phyloP scores from a whole-genome alignment of 2,113 vertebrate species.

The Ifrita kowaldi region DNA sequence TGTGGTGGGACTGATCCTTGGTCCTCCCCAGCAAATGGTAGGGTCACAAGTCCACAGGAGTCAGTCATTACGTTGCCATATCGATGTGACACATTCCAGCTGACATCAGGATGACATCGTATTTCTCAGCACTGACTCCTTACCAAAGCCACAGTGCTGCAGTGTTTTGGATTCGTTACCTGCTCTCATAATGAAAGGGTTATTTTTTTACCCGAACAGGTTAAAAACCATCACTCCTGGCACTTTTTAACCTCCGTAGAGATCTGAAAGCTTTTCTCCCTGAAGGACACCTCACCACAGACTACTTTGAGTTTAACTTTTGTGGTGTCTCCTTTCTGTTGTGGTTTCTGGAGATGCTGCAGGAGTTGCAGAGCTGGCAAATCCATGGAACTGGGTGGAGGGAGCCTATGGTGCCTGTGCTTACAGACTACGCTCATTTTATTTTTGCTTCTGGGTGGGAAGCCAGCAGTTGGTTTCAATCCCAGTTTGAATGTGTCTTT shows the following conservation, averaged over 20 bases:
- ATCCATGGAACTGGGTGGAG: not conserved
- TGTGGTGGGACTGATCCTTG: not conserved
- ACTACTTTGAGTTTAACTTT: not conserved
- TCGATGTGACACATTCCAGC: not conserved
- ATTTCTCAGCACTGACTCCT: not conserved
- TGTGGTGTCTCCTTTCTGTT: not conserved
- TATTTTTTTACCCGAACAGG: not conserved
- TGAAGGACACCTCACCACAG: not conserved
- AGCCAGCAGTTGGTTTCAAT: slow-evolving; percentile 40
- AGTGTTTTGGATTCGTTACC: not conserved
- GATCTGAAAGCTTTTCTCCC: not conserved
- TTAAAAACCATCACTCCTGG: not conserved
- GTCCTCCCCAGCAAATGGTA: not conserved
- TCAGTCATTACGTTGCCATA: rapidly evolving
- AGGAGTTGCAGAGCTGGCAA: not conserved
- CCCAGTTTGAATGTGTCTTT: not conserved
- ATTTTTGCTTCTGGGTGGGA: slow-evolving; percentile 34
- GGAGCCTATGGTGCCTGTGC: not conserved
- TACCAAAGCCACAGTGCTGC: not conserved
- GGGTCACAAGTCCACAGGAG: not conserved
- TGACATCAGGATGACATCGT: not conserved
- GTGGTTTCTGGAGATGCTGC: not conserved
- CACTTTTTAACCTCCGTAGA: not conserved
- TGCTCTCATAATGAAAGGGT: not conserved
- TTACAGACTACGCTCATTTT: not conserved